Evolutionary conservation across 2,797 vertebrate species (phyloP), one percentile per base, ranked within the genome.

Genomic region (Rachycentron canadum): DNA sequence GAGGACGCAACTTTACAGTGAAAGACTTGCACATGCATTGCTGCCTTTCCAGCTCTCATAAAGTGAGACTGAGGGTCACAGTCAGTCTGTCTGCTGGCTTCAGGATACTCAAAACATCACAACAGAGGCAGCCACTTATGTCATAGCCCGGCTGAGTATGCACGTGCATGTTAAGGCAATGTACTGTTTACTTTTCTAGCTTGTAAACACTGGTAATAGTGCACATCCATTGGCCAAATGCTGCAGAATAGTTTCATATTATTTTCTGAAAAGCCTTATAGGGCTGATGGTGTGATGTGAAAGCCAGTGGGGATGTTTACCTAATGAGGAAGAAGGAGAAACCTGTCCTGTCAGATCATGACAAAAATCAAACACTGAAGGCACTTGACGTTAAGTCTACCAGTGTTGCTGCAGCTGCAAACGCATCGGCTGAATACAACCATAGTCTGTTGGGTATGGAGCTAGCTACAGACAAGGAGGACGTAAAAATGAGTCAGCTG

Each of bases 401-500:
- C 12, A 4, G 21, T 49, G 9, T 38, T 66, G 53, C 56, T 60
- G 47, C 23, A 64, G 67, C 53, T 61, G 73, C 38, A 79, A 43
- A 69, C n/a, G 16, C 26, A 36, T 65, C 21, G n/a, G 9, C 19
- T 40, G 36, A 3, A 38, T 63, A 53, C 16, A 0, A 14, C 40
- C 38, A 4, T n/a, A 12, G 23, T 56, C 0, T 50, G 40, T 1
- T 38, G 32, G 13, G 16, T 23, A 2, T 23, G 38, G 30, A 65
- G 49, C 26, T 47, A 26, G 49, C 38, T 10, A 63, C 28, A 50
- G 28, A 36, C 65, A 45, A 57, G 21, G 62, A 79, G 26, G 56
- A 70, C 14, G 73, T 11, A 43, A 34, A 76, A 52, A 73, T 82
- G 71, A 88, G 78, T 88, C 78, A 85, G 78, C 75, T 73, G 34